Evolutionary conservation across 35 echinoderm and acorn worm genomes (phyloP).

Genomic region (Eucidaris tribuloides): DNA sequence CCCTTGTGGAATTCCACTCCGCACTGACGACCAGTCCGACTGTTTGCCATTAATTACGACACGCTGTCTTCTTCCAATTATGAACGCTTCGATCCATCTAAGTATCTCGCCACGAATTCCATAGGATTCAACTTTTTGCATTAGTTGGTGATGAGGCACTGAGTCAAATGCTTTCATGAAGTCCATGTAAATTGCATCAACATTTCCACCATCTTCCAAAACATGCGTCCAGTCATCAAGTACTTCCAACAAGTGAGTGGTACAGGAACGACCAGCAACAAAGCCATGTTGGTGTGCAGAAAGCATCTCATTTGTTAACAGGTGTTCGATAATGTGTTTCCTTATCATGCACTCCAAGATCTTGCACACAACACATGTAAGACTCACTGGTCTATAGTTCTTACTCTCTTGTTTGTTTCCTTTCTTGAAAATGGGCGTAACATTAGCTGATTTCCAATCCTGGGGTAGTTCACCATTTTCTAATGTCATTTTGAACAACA

Average conservation of each 20-base stretch:
- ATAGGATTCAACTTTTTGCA: neutral
- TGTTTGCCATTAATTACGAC: neutral
- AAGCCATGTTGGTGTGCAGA: constrained; percentile 36
- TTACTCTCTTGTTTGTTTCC: neutral
- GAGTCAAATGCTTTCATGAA: constrained; percentile 25
- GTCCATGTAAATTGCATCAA: constrained; percentile 15
- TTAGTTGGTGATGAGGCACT: neutral
- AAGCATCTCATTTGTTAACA: neutral
- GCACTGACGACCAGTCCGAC: neutral
- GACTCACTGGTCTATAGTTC: constrained; percentile 61
- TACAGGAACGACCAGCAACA: constrained; percentile 10
- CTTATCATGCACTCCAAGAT: constrained; percentile 22
- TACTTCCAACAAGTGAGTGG: neutral
- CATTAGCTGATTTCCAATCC: constrained; percentile 30
- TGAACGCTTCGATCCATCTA: neutral
- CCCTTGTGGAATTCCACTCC: constrained; percentile 9
- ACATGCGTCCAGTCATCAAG: neutral
- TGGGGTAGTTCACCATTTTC: neutral
- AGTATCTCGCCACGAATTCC: neutral
- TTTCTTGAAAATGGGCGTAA: constrained; percentile 39
- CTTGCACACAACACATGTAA: constrained; percentile 41
- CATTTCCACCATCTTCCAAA: neutral
- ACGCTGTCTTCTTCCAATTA: neutral
- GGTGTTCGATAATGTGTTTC: neutral
- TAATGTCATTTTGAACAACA: constrained; percentile 7